phyloP scores from a whole-genome alignment of 2,888 invertebrate species.

The Hypomecis punctinalis region DNA sequence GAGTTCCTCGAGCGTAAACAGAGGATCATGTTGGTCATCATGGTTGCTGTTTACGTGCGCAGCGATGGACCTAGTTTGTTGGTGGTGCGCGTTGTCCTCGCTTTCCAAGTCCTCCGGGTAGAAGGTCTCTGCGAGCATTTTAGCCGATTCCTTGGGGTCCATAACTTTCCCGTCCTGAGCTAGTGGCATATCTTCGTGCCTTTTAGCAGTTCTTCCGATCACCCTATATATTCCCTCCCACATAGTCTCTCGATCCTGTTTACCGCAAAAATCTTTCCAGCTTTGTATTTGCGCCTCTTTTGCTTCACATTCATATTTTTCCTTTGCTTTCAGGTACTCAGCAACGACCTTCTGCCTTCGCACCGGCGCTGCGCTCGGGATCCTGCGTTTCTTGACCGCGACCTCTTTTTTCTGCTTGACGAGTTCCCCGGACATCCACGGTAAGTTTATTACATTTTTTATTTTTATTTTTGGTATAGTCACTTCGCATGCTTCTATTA shows the following conservation, averaged over 20 bases:
- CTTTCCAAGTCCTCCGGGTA: slow-evolving; percentile 19
- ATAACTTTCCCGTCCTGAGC: background rate
- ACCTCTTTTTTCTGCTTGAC: slow-evolving; percentile 28
- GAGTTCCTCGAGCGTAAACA: slow-evolving; percentile 34
- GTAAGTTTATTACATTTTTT: too few species aligned
- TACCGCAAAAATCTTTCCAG: slow-evolving; percentile 39
- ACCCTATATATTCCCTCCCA: slow-evolving; percentile 34
- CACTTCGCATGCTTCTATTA: too few species aligned
- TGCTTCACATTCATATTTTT: slow-evolving; percentile 29
- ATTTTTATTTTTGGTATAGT: too few species aligned
- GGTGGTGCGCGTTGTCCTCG: slow-evolving; percentile 23
- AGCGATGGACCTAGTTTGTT: background rate
- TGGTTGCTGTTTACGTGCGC: slow-evolving; percentile 20
- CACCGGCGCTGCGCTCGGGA: slow-evolving; percentile 34
- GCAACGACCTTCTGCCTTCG: slow-evolving; percentile 32
- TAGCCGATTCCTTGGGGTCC: slow-evolving; percentile 8
- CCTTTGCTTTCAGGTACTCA: slow-evolving; percentile 35
- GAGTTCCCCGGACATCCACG: slow-evolving; percentile 37
- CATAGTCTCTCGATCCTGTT: slow-evolving; percentile 25
- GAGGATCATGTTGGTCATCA: slow-evolving; percentile 30
- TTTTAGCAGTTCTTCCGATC: slow-evolving; percentile 9
- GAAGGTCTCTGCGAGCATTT: slow-evolving; percentile 22
- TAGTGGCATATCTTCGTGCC: slow-evolving; percentile 17
- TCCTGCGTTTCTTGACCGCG: slow-evolving; percentile 30
- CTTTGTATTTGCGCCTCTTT: slow-evolving; percentile 30